Base-by-base conservation (phyloP, 2,113 vertebrate genomes). In the Myiagra hebetior region DNA sequence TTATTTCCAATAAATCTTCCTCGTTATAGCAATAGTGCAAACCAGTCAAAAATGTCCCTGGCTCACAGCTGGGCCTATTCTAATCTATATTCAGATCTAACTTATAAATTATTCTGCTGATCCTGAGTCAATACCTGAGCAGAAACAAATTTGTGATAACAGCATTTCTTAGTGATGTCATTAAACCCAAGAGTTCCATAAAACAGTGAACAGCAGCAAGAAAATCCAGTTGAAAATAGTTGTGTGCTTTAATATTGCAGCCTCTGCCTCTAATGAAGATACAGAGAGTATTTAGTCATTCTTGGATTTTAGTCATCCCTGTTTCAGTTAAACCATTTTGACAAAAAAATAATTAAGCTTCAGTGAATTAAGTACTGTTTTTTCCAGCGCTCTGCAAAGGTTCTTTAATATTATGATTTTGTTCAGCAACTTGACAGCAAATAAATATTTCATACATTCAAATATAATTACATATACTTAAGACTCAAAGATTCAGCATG, bases 301-400 rank as follows among this genome's bases (percentile, higher is more conserved):
- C 78, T 63, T 72, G 72, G 80, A 65, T 89, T 97, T 95, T 69
- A 94, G 41, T 95, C 72, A 94, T 84, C 64, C 37, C 41, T 92
- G 75, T 90, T 85, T 96, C 92, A 79, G 80, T 94, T 88, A 93
- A 95, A 95, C 70, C 56, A 62, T 90, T 95, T 87, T 93, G 81
- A 93, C 86, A 94, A 91, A 73, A 90, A 90, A 60, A 86, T 41
- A 91, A 94, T 69, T 33, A 93, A 82, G 27, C 33, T 88, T 92
- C 84, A 63, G 4, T 85, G 82, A 87, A 44, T 85, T 87, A 56
- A 97, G 44, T 80, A 60, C n/a, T 89, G 22, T 56, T 77, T 95
- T 72, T 85, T 68, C 41, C 23, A 78, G 49, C 27, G 6, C 13
- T 90, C 60, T 63, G 53, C 35, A 68, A 82, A 94, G 81, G 22